phyloP scores from a whole-genome alignment of 2,113 vertebrate species.

The Amphiprion percula region DNA sequence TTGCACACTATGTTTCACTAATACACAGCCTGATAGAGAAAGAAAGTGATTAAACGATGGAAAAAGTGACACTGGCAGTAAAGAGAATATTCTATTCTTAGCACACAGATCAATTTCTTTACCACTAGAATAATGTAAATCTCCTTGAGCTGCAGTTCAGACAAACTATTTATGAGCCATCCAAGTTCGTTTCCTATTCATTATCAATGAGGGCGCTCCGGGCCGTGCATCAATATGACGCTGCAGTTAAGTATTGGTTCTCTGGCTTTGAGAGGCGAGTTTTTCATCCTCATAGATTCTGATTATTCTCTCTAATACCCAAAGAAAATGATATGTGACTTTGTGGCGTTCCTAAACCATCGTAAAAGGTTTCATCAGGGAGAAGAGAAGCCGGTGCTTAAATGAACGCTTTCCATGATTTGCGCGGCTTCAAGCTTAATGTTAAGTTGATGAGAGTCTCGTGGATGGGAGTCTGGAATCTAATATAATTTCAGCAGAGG shows the following conservation, averaged over 20 bases:
- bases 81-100: conserved; percentile 23
- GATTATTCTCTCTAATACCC: conserved; percentile 54
- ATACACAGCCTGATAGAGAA: conserved; percentile 15
- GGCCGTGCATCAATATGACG: conserved; percentile 49
- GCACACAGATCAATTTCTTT: conserved; percentile 14
- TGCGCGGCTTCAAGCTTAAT: conserved; percentile 56
- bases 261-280: conserved; percentile 29
- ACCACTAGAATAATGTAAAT: conserved; percentile 37
- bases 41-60: conserved; percentile 23
- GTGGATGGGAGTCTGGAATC: conserved; percentile 46
- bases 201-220: conserved; percentile 45
- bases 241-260: conserved; percentile 37
- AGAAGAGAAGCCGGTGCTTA: conserved; percentile 29
- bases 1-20: conserved; percentile 5
- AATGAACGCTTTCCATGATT: conserved; percentile 53
- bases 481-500: conserved; percentile 62
- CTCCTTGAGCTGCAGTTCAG: conserved; percentile 45
- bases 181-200: conserved; percentile 45
- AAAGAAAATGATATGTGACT: conserved; percentile 59
- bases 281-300: conserved; percentile 59
- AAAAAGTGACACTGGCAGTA: background rate
- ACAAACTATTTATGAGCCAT: conserved; percentile 64
- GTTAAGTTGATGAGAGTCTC: conserved; percentile 62
- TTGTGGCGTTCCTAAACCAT: conserved; percentile 44
- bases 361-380: conserved; percentile 51